Base-by-base conservation (phyloP, 2,113 vertebrate genomes). In the Psammodynastes pulverulentus region DNA sequence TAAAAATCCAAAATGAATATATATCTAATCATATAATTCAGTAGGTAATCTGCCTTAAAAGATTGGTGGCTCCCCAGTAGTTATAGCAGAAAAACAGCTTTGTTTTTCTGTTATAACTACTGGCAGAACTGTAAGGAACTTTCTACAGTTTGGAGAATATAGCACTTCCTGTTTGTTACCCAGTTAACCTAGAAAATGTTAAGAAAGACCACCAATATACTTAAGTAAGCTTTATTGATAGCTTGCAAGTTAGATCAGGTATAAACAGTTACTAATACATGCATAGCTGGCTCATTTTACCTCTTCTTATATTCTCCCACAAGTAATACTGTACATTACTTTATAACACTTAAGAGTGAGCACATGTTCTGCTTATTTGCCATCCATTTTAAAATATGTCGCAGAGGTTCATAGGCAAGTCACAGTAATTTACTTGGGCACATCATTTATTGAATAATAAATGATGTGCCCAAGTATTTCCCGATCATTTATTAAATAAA, bases 1-100 rank as follows among this genome's bases (percentile, higher is more conserved):
- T 67, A 94, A 84, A 87, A 93, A 92, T 94, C 93, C 94, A 93
- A 92, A 72, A 72, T 72, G 39, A 72, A 72, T 34, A 19, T 72
- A n/a, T 29, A 34, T 72, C n/a, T 72, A 72, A 72, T 72, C 13
- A 34, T 72, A 34, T 72, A n/a, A 34, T 93, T 92, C 34, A 67
- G 93, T 90, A 72, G 7, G 87, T 56, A 56, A 43, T 24, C 10
- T 89, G 23, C 23, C 3, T 89, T 72, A 19, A 34, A 39, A 26
- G 23, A 9, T 43, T 89, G 39, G 23, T 89, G 24, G 53, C 53
- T 46, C 12, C 46, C 10, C 9, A 12, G 48, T 49, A 49, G 48
- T 10, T 49, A 12, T 49, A 49, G 48, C 48, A 49, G 9, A 49
- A 49, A 49, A 49, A 49, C 43, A 43, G 26, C 5, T 24, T 58